Evolutionary conservation across 2,113 vertebrate genomes (phyloP), one percentile per base, ranked within the genome.

Genomic region (Podilymbus podiceps): DNA sequence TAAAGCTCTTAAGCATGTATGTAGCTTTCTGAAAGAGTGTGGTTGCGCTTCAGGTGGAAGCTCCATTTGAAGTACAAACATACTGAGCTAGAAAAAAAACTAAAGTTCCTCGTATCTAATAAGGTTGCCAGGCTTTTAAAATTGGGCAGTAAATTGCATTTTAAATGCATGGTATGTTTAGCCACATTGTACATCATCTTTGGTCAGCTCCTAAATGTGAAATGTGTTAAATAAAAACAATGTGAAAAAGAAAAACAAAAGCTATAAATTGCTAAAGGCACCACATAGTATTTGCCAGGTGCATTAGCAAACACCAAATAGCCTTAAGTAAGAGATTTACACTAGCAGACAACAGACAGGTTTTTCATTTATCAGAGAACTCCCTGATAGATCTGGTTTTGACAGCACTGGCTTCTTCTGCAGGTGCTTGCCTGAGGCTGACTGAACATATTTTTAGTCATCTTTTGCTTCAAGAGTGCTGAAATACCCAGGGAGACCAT

Each of bases 381-480:
- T 76, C 71, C 75, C 50, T 73, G 73, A 81, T 75, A 79, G 56
- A 64, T 89, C 76, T 89, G 24, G 1, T 95, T 96, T 78, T 94
- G 95, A 96, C 79, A 88, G 60, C 56, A 21, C 30, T 63, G 60
- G 56, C 66, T 50, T 85, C 58, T 79, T 93, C 83, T 95, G 94
- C 95, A 96, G 86, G 73, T 95, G 92, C 73, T 83, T 93, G 88
- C 95, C 95, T 91, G 59, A 67, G 92, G 96, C 89, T 58, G 64
- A 22, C 60, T 49, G 42, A 91, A 77, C 44, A 21, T 74, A 73
- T 52, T 92, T 95, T 83, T 18, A 81, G 47, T 90, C 59, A 56
- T 86, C 2, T 3, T 93, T 60, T 74, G n/a, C 77, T 78, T 76
- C 79, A 55, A 66, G 63, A 83, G 42, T n/a, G 66, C 40, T 91